Evolutionary conservation across 2,888 invertebrate genomes (phyloP), one percentile per base, ranked within the genome.

Genomic region (Argyra leucocephala): DNA sequence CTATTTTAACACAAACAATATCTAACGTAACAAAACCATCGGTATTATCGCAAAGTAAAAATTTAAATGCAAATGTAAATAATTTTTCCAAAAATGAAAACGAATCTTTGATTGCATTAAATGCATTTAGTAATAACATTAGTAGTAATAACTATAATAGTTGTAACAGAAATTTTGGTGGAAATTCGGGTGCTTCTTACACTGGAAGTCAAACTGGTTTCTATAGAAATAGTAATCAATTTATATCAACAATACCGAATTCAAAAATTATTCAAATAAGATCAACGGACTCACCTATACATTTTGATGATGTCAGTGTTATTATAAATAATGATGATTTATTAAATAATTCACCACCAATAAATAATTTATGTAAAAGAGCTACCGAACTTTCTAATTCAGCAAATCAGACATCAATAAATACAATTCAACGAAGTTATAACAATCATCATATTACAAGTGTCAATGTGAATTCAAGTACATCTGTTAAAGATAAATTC

Each of bases 401-500:
- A 64, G 67, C 67, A 10, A 64, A 62, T 48, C 31, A 62, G 48
- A 9, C 63, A 66, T n/a, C n/a, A n/a, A n/a, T n/a, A n/a, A n/a
- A n/a, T n/a, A n/a, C n/a, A n/a, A n/a, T n/a, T 21, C 63, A 62
- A 15, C 64, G 63, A 67, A 63, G 61, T 0, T 65, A 63, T 66
- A 67, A 22, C 63, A 65, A 58, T 63, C 67, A 63, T 58, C 67
- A 63, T 58, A 68, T 66, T 26, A 72, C 66, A 61, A 69, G 72
- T 68, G 61, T 69, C 70, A 66, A 64, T 58, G 37, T 21, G 21
- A 60, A 62, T 23, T 24, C 63, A 22, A n/a, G 2, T 1, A 48
- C 7, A 48, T 18, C 21, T 21, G 69, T 67, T 67, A 72, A 72
- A 65, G 70, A 75, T 68, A 78, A 76, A 71, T 78, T 76, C 59